Percentiles rank a stretch among this genome's conserved stretches.
Conservation (phyloP, 2,797 vertebrate species). For the Craterocephalus amniculus region DNA sequence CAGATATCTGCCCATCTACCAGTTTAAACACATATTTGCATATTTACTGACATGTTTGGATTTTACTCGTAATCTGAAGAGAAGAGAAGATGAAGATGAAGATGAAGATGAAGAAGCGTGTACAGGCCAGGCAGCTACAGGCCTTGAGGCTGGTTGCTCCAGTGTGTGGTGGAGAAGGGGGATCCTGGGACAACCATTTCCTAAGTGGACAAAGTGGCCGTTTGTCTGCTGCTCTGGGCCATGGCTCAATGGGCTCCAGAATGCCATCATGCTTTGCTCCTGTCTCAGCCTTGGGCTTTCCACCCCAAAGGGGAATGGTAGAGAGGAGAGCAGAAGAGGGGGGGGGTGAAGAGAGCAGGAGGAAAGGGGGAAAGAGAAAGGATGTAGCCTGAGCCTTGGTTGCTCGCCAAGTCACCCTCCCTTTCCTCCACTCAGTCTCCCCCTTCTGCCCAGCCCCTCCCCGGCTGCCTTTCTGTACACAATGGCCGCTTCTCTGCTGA, state of each 20-base stretch:
- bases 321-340: slow-evolving; percentile 37
- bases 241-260: slow-evolving; percentile 75
- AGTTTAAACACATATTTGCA: slow-evolving; percentile 1
- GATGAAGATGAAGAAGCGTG: slow-evolving; percentile 42
- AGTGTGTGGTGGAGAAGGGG: slow-evolving; percentile 79
- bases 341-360: slow-evolving; percentile 48
- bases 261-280: slow-evolving; percentile 80
- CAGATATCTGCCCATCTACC: background rate
- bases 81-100: slow-evolving; percentile 21
- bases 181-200: slow-evolving; percentile 85
- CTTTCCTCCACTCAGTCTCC: slow-evolving; percentile 71
- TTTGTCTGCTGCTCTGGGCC: slow-evolving; percentile 78
- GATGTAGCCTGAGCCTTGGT: slow-evolving; percentile 85
- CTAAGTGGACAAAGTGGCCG: slow-evolving; percentile 83
- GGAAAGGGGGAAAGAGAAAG: slow-evolving; percentile 76
- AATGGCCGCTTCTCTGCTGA: slow-evolving; percentile 87
- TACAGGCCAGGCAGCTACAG: slow-evolving; percentile 63
- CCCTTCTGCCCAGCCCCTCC: slow-evolving; percentile 74
- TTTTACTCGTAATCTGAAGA: background rate
- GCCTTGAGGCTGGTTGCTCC: slow-evolving; percentile 68
- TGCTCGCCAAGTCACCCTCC: slow-evolving; percentile 82
- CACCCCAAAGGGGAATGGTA: slow-evolving; percentile 65
- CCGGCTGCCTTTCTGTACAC: slow-evolving; percentile 78
- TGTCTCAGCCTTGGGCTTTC: slow-evolving; percentile 76
- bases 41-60: no score